phyloP scores from a whole-genome alignment of 1,140 invertebrate genomes.

The Myzus persicae region DNA sequence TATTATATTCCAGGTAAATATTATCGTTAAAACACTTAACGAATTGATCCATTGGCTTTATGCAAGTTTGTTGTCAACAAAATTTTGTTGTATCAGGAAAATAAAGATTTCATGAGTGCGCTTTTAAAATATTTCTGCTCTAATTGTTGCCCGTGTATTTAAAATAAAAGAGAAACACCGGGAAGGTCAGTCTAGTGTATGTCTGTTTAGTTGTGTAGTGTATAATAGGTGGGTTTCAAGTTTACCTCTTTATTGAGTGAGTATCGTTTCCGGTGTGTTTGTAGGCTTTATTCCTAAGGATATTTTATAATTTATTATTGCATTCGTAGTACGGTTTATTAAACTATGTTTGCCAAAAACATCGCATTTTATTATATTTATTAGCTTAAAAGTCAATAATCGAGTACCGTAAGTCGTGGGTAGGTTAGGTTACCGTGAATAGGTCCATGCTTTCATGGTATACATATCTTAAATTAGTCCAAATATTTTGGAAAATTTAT shows the following conservation, averaged over 20 bases:
- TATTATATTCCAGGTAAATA: neutral
- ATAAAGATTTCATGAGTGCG: neutral
- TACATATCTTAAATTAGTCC: neutral
- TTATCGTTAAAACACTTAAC: neutral
- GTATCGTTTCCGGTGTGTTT: neutral
- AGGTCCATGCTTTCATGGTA: neutral
- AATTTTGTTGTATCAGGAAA: neutral
- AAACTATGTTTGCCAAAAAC: neutral
- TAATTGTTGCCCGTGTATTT: neutral
- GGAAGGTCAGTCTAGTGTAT: neutral
- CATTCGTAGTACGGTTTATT: neutral
- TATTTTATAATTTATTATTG: neutral
- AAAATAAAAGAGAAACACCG: neutral
- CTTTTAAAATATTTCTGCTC: neutral
- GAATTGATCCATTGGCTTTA: constrained; percentile 10
- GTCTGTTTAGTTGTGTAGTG: too few species aligned
- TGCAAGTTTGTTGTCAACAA: neutral
- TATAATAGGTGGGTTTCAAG: neutral
- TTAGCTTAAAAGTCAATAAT: neutral
- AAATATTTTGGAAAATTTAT: neutral
- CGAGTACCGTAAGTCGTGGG: too few species aligned
- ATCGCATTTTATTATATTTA: too few species aligned
- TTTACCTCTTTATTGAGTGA: neutral
- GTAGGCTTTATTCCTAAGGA: neutral
- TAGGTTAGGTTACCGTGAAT: too few species aligned